Evolutionary conservation across 2,888 invertebrate genomes (phyloP), one percentile per base, ranked within the genome.

Genomic region (Clistopyga incitator): DNA sequence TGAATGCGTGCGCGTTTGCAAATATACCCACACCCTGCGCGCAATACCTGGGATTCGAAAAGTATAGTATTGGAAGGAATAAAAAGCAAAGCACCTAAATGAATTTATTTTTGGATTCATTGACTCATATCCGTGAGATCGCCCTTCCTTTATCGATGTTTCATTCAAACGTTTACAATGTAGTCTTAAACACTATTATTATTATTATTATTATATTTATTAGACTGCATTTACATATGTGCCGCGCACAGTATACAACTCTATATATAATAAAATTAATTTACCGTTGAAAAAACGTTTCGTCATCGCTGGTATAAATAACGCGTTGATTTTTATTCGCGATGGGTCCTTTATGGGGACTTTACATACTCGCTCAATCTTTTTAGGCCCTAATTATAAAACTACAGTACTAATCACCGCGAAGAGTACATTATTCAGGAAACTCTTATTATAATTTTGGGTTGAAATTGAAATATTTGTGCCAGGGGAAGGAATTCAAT

Each of bases 401-500:
- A 72, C 78, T 79, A 79, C 72, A 15, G 38, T 79, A 77, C 77
- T 77, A 59, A 18, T 74, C 25, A 52, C 11, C 64, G 45, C 67
- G 34, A 54, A 23, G 34, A 56, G 67, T 23, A 61, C 42, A 15
- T 23, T 3, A 8, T 61, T 64, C 25, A 8, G 1, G 11, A 20
- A 18, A 65, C 50, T 70, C 65, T 42, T 59, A 70, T 59, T 88
- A 92, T 78, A 92, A 90, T 88, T 92, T 92, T 81, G 92, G 91
- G 86, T 88, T 88, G 4, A 90, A 90, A 18, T 89, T 89, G 84
- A 92, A 92, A 84, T 90, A 92, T 79, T 90, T 90, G 34, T 89
- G 84, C 92, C 92, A 93, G 3, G 90, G 88, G 75, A 92, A 90
- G 18, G 78, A 20, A 81, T 87, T 85, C 67, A 78, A 50, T 34